A percentile compares a stretch with the other conserved stretches of the same genome.
Evolutionary conservation across 2,888 invertebrate species (phyloP).

Genomic region (Blomia tropicalis): DNA sequence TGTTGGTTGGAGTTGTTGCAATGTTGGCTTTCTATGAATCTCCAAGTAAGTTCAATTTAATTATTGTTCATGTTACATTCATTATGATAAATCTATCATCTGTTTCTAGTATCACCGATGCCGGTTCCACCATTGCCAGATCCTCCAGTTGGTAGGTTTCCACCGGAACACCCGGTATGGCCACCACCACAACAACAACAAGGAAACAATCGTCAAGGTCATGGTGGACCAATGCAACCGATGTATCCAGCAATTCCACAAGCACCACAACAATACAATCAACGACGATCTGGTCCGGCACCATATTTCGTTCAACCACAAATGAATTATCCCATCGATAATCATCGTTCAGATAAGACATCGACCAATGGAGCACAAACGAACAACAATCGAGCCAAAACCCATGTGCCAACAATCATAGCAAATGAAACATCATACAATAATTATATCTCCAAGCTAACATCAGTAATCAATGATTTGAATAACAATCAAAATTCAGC

Average conservation of each 20-base stretch:
- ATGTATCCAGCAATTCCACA: background rate
- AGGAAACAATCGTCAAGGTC: background rate
- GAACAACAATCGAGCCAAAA: background rate
- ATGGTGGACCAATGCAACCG: background rate
- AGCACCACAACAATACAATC: background rate
- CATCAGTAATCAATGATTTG: background rate
- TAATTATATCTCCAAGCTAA: conserved; percentile 11
- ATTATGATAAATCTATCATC: background rate
- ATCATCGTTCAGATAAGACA: background rate
- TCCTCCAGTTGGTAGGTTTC: conserved; percentile 27
- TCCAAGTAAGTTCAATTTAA: conserved; percentile 19
- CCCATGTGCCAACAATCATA: background rate
- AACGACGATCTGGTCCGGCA: background rate
- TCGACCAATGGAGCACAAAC: background rate
- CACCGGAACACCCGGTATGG: conserved; percentile 27
- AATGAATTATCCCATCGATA: background rate
- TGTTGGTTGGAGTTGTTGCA: conserved; percentile 25
- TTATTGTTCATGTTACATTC: no score
- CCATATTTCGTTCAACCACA: background rate
- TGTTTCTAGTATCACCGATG: conserved; percentile 23
- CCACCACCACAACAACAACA: conserved; percentile 18
- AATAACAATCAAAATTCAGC: background rate
- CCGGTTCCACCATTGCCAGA: conserved; percentile 26
- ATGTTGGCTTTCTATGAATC: conserved; percentile 27
- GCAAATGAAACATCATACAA: conserved; percentile 1